Conservation (phyloP, 2,888 invertebrate genomes). For the Watsonalla binaria region DNA sequence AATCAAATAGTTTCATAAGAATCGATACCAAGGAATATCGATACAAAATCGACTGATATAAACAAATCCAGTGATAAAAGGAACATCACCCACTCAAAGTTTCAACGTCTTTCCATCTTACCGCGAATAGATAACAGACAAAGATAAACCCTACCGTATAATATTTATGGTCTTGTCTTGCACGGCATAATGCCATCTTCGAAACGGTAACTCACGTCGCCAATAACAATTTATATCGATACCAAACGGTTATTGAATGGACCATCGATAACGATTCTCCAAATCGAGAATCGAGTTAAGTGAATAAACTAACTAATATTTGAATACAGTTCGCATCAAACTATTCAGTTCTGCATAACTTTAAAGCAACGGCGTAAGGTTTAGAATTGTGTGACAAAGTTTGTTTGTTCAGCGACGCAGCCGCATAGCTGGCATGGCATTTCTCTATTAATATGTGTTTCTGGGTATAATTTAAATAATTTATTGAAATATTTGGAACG, state of each 20-base stretch:
- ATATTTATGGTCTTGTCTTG: conserved; percentile 69
- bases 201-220: conserved; percentile 69
- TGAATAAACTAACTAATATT: background rate
- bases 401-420: conserved; percentile 2
- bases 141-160: conserved; percentile 53
- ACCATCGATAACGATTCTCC: conserved; percentile 53
- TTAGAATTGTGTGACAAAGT: background rate
- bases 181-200: conserved; percentile 59
- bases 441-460: conserved; percentile 38
- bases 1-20: no score
- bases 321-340: background rate
- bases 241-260: conserved; percentile 65
- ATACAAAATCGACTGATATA: background rate
- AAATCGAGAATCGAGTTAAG: conserved; percentile 36
- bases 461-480: conserved; percentile 47
- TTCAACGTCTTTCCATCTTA: conserved; percentile 51
- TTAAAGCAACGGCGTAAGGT: background rate
- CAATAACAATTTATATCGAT: conserved; percentile 71
- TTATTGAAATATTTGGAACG: conserved; percentile 42
- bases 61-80: conserved; percentile 25
- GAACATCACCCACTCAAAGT: conserved; percentile 47
- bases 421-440: conserved; percentile 15
- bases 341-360: background rate
- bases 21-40: background rate
- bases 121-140: conserved; percentile 49